Evolutionary conservation across 2,797 vertebrate genomes (phyloP).

Genomic region (Falco concolor): DNA sequence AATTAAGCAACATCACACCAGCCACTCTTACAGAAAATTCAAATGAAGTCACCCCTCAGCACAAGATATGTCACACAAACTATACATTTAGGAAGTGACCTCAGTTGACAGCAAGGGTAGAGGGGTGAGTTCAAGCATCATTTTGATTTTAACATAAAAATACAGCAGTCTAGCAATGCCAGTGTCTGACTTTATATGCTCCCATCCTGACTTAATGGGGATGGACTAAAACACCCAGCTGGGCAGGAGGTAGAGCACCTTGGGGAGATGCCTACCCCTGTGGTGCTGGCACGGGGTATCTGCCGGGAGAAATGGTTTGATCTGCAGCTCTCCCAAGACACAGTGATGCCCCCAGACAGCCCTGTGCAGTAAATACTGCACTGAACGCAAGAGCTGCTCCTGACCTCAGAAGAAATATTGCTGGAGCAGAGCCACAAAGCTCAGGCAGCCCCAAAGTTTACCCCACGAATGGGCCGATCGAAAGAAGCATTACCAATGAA

Average conservation of each 20-base stretch:
- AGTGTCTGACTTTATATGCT: neutral
- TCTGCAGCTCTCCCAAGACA: neutral
- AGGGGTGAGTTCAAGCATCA: neutral
- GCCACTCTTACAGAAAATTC: neutral
- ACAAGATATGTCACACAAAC: neutral
- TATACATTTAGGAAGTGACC: neutral
- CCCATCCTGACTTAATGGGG: neutral
- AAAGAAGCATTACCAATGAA: neutral
- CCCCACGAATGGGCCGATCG: neutral
- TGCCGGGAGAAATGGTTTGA: neutral
- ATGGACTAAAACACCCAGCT: neutral
- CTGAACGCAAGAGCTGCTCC: neutral
- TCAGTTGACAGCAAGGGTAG: neutral
- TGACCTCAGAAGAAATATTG: neutral
- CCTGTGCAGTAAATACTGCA: neutral
- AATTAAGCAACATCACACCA: neutral
- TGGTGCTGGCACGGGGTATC: neutral
- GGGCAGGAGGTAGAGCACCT: neutral
- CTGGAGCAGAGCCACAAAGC: neutral
- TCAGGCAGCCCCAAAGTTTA: neutral
- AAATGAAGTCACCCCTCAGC: neutral
- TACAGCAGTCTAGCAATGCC: neutral
- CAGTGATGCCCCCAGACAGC: neutral
- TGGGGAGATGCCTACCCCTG: neutral
- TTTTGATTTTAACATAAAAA: neutral